Percentiles rank a stretch among this genome's conserved stretches.
These are phyloP conservation scores for Capitella teleta DNA, from an alignment of 1,140 invertebrate genomes.

Conservation along the genomic window DNA sequence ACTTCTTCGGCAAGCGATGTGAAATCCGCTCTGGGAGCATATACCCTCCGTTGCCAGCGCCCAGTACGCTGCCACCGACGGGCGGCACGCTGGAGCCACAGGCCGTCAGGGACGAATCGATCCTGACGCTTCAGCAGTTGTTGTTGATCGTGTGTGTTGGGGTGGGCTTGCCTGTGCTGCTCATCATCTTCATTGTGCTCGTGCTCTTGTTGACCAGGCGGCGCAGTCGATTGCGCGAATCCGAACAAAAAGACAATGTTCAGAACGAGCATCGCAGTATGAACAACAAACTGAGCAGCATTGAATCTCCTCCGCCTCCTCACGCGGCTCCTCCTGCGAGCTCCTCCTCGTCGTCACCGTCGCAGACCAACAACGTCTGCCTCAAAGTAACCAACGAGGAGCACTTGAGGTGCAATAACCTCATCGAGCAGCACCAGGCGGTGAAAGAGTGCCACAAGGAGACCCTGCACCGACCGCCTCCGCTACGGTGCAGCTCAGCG, in stretches of 20 bases:
- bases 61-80: background rate
- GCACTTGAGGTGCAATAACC: too few relatives aligned
- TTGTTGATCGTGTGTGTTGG: constrained; percentile 29
- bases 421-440: too few relatives aligned
- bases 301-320: constrained; percentile 18
- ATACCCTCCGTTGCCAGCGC: background rate
- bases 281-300: constrained; percentile 24
- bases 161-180: constrained; percentile 27
- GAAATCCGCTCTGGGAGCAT: constrained; percentile 1
- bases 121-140: constrained; percentile 17
- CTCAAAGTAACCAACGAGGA: constrained; percentile 28
- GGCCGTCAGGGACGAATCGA: background rate
- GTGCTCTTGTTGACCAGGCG: constrained; percentile 20
- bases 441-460: too few relatives aligned
- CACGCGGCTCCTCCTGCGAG: constrained; percentile 10
- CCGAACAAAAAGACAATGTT: constrained; percentile 14
- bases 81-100: background rate
- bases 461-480: too few relatives aligned
- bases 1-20: constrained; percentile 16
- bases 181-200: constrained; percentile 26
- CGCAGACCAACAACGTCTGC: too few relatives aligned
- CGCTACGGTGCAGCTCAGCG: too few relatives aligned
- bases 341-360: constrained; percentile 11
- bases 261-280: constrained; percentile 25
- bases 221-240: background rate